A percentile compares a stretch with the other conserved stretches of the same genome.
phyloP scores from a whole-genome alignment of 2,888 invertebrate species.

The Drosophila tripunctata region DNA sequence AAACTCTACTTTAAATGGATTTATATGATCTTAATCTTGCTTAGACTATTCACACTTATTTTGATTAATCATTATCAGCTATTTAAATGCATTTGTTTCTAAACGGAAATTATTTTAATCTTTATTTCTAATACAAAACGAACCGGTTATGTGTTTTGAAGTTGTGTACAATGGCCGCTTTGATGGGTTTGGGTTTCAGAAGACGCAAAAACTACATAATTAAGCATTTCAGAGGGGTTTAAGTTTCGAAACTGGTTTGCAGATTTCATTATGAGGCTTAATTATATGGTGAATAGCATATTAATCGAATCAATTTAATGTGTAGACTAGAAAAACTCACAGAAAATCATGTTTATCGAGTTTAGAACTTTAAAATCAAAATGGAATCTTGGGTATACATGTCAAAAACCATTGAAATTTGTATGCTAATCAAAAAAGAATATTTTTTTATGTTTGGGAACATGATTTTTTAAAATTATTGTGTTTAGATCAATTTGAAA shows the following conservation, averaged over 20 bases:
- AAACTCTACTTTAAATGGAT: not conserved
- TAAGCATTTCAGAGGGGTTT: slow-evolving; percentile 2
- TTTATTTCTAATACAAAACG: not conserved
- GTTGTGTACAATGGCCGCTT: slow-evolving; percentile 1
- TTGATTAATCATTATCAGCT: not conserved
- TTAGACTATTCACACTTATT: slow-evolving; percentile 10
- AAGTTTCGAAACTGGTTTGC: slow-evolving; percentile 11
- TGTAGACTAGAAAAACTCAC: not conserved
- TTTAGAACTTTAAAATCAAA: not conserved
- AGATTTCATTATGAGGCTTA: slow-evolving; percentile 11
- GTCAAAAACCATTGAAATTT: no score
- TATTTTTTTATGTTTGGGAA: no score
- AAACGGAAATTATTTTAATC: slow-evolving; percentile 9
- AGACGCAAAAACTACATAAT: slow-evolving; percentile 6
- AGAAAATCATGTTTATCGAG: not conserved
- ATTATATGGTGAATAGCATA: not conserved
- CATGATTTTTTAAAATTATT: no score
- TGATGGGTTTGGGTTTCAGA: slow-evolving; percentile 1
- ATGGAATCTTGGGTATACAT: no score
- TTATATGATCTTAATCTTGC: slow-evolving; percentile 4
- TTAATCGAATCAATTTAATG: slow-evolving; percentile 8
- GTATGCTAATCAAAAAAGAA: no score
- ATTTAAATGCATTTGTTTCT: slow-evolving; percentile 2
- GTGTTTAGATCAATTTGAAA: no score
- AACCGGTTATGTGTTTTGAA: slow-evolving; percentile 11